Percentiles rank a stretch among this genome's conserved stretches.
Conservation (phyloP, 1,140 invertebrate genomes). For the Globodera rostochiensis region DNA sequence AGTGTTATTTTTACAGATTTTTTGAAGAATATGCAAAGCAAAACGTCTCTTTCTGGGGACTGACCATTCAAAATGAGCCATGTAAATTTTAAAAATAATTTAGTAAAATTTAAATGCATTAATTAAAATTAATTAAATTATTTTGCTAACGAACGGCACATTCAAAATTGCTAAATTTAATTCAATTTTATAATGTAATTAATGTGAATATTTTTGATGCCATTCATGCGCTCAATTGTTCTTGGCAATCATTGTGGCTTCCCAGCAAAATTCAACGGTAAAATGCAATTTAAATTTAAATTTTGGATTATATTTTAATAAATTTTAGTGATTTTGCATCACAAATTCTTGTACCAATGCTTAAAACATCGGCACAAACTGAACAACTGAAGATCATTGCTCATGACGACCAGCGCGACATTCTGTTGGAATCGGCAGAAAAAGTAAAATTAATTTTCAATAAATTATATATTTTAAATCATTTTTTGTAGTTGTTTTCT, state of each 20-base stretch:
- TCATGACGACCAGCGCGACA: constrained; percentile 64
- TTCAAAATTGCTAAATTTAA: no score
- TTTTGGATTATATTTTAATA: neutral
- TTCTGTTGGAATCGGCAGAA: constrained; percentile 73
- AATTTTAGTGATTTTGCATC: constrained; percentile 58
- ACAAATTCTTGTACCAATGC: constrained; percentile 42
- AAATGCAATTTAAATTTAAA: neutral
- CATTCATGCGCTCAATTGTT: constrained; percentile 66
- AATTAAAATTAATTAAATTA: no score
- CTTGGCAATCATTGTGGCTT: constrained; percentile 79
- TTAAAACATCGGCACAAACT: constrained; percentile 33
- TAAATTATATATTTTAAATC: neutral
- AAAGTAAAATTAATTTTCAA: constrained; percentile 32
- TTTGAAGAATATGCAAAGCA: constrained; percentile 71
- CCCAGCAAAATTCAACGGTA: constrained; percentile 68
- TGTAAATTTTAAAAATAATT: constrained; percentile 25
- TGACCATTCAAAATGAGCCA: constrained; percentile 74
- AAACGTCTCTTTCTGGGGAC: constrained; percentile 71
- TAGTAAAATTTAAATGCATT: neutral
- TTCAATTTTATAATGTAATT: no score
- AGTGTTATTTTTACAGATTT: constrained; percentile 68
- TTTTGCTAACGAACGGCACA: no score
- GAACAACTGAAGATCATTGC: constrained; percentile 56
- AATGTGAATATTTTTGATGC: neutral
- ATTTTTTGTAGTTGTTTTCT: constrained; percentile 67